Conservation (phyloP, 2,888 invertebrate species). For the Macrosiphum euphorbiae region DNA sequence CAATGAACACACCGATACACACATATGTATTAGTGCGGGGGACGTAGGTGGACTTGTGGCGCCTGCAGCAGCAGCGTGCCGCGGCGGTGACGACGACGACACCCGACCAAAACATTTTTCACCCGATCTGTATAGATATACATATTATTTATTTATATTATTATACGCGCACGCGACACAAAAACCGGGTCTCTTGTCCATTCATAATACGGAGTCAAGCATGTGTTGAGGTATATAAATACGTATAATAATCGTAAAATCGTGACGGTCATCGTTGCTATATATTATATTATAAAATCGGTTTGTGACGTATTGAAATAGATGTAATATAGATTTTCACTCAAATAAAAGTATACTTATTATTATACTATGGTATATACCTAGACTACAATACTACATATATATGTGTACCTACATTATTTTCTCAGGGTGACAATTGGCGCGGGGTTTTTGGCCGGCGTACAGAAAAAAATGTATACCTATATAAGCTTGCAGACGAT, state of each 20-base stretch:
- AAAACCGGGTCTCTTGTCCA: conserved; percentile 40
- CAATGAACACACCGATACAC: not conserved
- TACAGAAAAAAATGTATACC: not conserved
- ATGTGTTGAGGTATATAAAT: not conserved
- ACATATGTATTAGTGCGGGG: not conserved
- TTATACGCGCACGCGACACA: conserved; percentile 23
- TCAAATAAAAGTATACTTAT: not conserved
- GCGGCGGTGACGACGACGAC: conserved; percentile 2
- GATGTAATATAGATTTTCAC: not conserved
- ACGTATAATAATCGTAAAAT: not conserved
- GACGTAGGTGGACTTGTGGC: conserved; percentile 49
- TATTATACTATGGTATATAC: not conserved
- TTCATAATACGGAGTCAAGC: not conserved
- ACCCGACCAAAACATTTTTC: conserved; percentile 28
- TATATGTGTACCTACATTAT: not conserved
- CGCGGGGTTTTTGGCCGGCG: not conserved
- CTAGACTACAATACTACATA: not conserved
- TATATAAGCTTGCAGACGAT: not conserved
- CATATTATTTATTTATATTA: conserved; percentile 11
- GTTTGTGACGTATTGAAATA: not conserved
- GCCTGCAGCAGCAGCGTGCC: conserved; percentile 24
- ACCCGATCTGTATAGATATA: not conserved
- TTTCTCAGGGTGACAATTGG: not conserved
- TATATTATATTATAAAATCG: no score
- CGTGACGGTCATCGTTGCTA: not conserved